A percentile compares a stretch with the other conserved stretches of the same genome.
Evolutionary conservation across 2,797 vertebrate genomes (phyloP).

Genomic region (Cephalopachus bancanus): DNA sequence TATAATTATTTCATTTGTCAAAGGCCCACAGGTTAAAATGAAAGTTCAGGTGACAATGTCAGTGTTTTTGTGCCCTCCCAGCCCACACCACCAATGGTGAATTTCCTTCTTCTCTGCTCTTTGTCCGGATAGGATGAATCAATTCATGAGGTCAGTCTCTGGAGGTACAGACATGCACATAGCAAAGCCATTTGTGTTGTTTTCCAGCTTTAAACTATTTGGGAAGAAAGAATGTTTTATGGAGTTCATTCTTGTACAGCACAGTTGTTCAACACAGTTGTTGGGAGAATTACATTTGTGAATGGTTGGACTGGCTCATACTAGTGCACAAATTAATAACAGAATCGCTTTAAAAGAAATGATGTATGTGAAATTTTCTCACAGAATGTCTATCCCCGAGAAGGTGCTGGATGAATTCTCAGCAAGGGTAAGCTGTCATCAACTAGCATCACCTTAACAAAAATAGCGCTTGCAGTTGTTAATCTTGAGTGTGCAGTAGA

Average conservation of each 20-base stretch:
- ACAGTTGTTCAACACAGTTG: background rate
- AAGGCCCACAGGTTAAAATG: background rate
- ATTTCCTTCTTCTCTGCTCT: background rate
- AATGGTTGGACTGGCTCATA: background rate
- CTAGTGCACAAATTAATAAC: background rate
- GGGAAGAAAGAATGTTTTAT: background rate
- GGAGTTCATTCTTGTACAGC: background rate
- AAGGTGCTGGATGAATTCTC: background rate
- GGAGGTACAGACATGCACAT: background rate
- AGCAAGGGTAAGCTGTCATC: background rate
- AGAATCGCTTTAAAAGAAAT: background rate
- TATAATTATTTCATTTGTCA: background rate
- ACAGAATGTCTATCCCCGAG: background rate
- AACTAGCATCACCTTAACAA: background rate
- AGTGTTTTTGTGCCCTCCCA: background rate
- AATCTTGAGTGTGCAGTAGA: background rate
- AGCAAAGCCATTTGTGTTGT: background rate
- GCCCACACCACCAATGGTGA: rapidly evolving
- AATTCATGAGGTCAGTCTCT: background rate
- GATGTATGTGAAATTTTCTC: background rate
- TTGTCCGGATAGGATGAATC: background rate
- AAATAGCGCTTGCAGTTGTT: background rate
- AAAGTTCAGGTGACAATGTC: background rate
- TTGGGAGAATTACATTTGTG: constrained; percentile 5
- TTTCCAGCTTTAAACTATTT: background rate